Evolutionary conservation across 1,140 invertebrate genomes (phyloP), one percentile per base, ranked within the genome.

Genomic region (Macrocentrus cingulum): DNA sequence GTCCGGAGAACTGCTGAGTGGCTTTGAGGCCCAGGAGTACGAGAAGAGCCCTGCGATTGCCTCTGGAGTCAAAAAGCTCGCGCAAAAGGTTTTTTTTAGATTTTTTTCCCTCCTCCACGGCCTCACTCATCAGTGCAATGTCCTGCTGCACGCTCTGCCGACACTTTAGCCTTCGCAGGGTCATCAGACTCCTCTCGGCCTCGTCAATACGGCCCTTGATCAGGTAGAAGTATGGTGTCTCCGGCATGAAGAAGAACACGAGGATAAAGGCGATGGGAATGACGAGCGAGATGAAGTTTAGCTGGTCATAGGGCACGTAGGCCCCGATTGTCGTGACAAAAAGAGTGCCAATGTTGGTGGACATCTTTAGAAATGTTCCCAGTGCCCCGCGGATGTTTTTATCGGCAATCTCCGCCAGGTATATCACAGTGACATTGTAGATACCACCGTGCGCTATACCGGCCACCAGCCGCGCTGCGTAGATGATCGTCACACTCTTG

Each of bases 1-100:
- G 88, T 1, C 90, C 88, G 25, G 85, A 88, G 42, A 91, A 83
- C 65, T 91, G 88, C 68, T 92, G 90, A 2, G 88, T 86, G 0
- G 85, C 80, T 70, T 90, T 87, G 50, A 91, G 76, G 13, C 84
- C 81, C 20, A 88, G 63, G 16, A 86, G 79, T 44, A 91, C 87
- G n/a, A 85, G 72, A 1, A 91, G 75, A 13, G 84, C 86, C 56
- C 83, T 84, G 49, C 85, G 81, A 69, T 88, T 87, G 9, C 81
- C 84, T 11, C 76, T 73, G 0, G 81, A 81, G 1, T 68, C 74
- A 6, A 87, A 71, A 6, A 89, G 72, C 64, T 88, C 84, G 60
- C 74, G 72, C 64, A 86, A 75, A n/a, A 79, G 76, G 22, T 82
- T 79, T 34, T 80, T 79, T 22, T 81, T 78, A 55, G 80, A 80